phyloP scores from a whole-genome alignment of 2,888 invertebrate genomes.

The Eupithecia abbreviata region DNA sequence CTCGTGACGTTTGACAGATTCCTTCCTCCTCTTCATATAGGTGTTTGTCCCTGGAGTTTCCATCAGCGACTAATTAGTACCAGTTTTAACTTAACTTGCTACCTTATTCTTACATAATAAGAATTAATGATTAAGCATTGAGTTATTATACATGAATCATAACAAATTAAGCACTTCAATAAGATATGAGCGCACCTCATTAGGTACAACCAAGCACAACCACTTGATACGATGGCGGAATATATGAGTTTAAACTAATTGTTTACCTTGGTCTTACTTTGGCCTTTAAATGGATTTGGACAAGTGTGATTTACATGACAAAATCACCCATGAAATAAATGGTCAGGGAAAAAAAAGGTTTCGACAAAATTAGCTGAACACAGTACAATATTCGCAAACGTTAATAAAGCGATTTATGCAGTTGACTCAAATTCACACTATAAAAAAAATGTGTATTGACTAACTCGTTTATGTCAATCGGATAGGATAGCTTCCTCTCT shows the following conservation, averaged over 20 bases:
- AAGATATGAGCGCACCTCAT: background rate
- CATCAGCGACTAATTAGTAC: background rate
- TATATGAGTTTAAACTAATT: background rate
- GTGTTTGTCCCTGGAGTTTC: too few species aligned
- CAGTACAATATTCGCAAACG: background rate
- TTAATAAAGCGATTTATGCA: background rate
- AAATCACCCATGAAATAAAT: background rate
- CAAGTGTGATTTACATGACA: background rate
- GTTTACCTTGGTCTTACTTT: too few species aligned
- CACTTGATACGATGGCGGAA: background rate
- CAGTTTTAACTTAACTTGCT: background rate
- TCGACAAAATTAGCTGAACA: background rate
- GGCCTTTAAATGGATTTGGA: background rate
- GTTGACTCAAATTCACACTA: too few species aligned
- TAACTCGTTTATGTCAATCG: background rate
- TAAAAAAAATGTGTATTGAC: background rate
- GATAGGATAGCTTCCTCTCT: conserved; percentile 7
- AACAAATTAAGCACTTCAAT: background rate
- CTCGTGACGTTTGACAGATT: background rate
- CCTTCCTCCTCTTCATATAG: background rate
- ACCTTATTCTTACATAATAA: background rate
- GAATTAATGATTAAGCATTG: background rate
- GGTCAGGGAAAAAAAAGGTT: background rate
- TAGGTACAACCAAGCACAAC: background rate
- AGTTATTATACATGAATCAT: background rate